These are phyloP conservation scores for Philopedon plagiatum DNA, from an alignment of 2,888 invertebrate genomes.

Conservation along the genomic window DNA sequence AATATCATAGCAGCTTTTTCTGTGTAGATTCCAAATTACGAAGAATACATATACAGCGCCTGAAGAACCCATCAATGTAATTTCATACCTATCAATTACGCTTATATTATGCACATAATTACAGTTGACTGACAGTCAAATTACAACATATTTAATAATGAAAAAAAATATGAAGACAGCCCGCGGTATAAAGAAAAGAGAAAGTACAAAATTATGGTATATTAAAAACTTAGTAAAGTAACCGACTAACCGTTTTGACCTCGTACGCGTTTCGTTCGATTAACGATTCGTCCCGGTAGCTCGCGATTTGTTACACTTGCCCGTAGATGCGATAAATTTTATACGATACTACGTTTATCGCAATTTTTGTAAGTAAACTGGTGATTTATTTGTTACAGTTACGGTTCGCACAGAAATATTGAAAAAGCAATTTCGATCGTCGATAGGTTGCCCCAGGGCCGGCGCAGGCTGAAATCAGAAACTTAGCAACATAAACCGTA, in stretches of 20 bases:
- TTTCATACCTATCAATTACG: neutral
- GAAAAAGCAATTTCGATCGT: too few species aligned
- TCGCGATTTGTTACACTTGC: conserved; percentile 9
- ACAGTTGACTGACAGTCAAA: neutral
- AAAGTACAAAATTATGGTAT: conserved; percentile 7
- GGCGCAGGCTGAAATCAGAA: too few species aligned
- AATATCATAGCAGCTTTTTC: too few species aligned
- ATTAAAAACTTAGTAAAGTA: conserved; percentile 14
- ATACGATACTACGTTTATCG: neutral
- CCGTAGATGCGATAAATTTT: conserved; percentile 5
- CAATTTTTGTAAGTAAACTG: neutral
- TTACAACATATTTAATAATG: neutral
- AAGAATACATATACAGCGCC: too few species aligned
- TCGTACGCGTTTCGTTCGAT: conserved; percentile 11
- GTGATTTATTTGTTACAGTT: conserved; percentile 13
- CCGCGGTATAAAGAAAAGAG: conserved; percentile 4
- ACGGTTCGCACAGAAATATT: too few species aligned
- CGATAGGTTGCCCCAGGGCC: too few species aligned
- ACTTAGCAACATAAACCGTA: too few species aligned
- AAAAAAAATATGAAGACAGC: conserved; percentile 5
- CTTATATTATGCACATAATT: neutral
- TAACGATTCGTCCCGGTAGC: conserved; percentile 14
- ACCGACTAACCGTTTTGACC: conserved; percentile 20
- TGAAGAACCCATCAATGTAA: too few species aligned
- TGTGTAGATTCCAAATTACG: too few species aligned